Percentiles rank a stretch among this genome's conserved stretches.
These are phyloP conservation scores for Caracal caracal DNA, from an alignment of 2,113 vertebrate species.

Conservation along the genomic window DNA sequence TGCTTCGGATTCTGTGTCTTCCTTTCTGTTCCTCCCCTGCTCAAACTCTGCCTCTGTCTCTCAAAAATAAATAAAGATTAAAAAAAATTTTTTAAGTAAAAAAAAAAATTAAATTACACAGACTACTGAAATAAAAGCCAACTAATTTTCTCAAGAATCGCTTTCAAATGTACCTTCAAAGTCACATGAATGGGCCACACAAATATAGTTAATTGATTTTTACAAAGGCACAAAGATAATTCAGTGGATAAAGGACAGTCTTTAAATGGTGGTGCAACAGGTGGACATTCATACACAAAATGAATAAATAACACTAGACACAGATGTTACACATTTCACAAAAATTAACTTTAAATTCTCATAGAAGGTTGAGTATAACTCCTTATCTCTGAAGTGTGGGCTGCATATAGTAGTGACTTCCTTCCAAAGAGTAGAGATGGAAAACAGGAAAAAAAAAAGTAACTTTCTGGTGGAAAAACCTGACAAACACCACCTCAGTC, in stretches of 20 bases:
- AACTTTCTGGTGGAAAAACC: not conserved
- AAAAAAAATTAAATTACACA: not conserved
- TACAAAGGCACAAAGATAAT: not conserved
- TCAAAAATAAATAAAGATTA: too few relatives aligned
- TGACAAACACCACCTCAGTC: not conserved
- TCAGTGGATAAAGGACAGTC: not conserved
- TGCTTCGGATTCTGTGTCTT: too few relatives aligned
- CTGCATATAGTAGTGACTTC: not conserved
- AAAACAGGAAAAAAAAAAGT: not conserved
- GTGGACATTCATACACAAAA: not conserved
- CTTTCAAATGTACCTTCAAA: not conserved
- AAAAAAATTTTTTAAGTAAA: too few relatives aligned
- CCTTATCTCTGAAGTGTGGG: not conserved
- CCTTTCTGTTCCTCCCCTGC: too few relatives aligned
- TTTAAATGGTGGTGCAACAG: not conserved
- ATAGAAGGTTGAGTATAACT: not conserved
- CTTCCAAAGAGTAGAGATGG: not conserved
- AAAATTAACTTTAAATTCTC: not conserved
- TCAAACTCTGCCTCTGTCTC: too few relatives aligned
- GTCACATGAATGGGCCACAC: not conserved
- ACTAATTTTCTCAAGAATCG: not conserved
- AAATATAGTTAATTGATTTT: not conserved
- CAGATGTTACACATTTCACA: not conserved
- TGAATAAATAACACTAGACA: not conserved
- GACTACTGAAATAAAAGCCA: not conserved